Evolutionary conservation across 2,888 invertebrate genomes (phyloP).

Genomic region (Hartigia nigra): DNA sequence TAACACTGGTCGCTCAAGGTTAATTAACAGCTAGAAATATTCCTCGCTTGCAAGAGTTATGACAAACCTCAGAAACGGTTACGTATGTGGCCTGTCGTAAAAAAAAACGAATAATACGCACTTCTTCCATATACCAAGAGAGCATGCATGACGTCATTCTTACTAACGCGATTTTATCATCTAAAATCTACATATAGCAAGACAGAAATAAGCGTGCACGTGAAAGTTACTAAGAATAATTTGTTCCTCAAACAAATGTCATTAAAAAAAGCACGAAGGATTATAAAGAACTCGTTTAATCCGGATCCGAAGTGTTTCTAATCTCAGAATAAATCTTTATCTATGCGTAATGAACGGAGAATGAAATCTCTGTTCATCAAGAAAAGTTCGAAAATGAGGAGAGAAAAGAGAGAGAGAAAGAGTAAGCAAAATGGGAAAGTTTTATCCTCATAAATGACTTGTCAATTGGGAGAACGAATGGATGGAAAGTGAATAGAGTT

Average conservation of each 20-base stretch:
- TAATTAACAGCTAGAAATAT: neutral
- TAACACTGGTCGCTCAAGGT: neutral
- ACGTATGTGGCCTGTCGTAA: neutral
- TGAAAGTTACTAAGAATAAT: neutral
- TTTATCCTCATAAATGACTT: conserved; percentile 4
- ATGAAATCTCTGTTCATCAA: neutral
- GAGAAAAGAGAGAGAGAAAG: neutral
- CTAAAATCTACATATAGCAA: too few relatives aligned
- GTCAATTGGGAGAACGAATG: conserved; percentile 3
- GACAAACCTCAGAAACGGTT: neutral
- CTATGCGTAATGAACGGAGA: neutral
- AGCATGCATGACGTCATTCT: neutral
- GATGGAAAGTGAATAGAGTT: conserved; percentile 4
- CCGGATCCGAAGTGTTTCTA: neutral
- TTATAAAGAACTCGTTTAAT: neutral
- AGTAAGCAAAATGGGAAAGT: conserved; percentile 10
- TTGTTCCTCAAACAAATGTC: too few relatives aligned
- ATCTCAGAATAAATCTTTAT: neutral
- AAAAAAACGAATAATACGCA: neutral
- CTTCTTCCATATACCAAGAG: neutral
- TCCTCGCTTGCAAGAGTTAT: neutral
- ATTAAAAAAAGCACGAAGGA: neutral
- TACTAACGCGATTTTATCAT: neutral
- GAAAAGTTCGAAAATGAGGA: neutral
- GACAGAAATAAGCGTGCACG: neutral